phyloP scores from a whole-genome alignment of 2,888 invertebrate genomes.

The Synanthedon formicaeformis region DNA sequence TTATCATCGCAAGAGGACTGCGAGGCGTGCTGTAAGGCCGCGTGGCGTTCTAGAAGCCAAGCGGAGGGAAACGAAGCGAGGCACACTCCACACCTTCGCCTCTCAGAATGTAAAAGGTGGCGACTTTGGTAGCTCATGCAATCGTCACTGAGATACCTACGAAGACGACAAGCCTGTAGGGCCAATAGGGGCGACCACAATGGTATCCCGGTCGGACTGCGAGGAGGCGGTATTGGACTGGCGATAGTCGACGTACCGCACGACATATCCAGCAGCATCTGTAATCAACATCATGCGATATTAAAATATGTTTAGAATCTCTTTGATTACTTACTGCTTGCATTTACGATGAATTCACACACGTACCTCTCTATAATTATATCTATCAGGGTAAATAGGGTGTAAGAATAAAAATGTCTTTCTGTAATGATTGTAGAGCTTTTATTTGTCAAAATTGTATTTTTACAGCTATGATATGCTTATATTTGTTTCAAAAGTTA shows the following conservation, averaged over 20 bases:
- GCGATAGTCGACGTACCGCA: conserved; percentile 38
- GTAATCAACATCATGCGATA: conserved; percentile 17
- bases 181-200: conserved; percentile 61
- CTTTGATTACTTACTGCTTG: background rate
- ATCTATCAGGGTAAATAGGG: background rate
- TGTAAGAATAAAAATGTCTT: conserved; percentile 33
- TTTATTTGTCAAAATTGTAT: conserved; percentile 86
- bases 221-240: conserved; percentile 39
- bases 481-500: conserved; percentile 80
- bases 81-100: conserved; percentile 82
- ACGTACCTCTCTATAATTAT: conserved; percentile 21
- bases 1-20: conserved; percentile 79
- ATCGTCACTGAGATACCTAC: conserved; percentile 62
- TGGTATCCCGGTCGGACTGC: conserved; percentile 46
- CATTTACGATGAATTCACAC: too few species aligned
- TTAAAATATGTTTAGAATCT: background rate
- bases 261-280: conserved; percentile 63
- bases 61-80: conserved; percentile 88
- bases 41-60: conserved; percentile 89
- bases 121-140: conserved; percentile 58
- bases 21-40: conserved; percentile 84
- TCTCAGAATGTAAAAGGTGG: conserved; percentile 44
- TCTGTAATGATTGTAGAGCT: conserved; percentile 73
- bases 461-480: conserved; percentile 95
- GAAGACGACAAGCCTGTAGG: conserved; percentile 58